Evolutionary conservation across 2,888 invertebrate genomes (phyloP).

Genomic region (Melanotus villosus): DNA sequence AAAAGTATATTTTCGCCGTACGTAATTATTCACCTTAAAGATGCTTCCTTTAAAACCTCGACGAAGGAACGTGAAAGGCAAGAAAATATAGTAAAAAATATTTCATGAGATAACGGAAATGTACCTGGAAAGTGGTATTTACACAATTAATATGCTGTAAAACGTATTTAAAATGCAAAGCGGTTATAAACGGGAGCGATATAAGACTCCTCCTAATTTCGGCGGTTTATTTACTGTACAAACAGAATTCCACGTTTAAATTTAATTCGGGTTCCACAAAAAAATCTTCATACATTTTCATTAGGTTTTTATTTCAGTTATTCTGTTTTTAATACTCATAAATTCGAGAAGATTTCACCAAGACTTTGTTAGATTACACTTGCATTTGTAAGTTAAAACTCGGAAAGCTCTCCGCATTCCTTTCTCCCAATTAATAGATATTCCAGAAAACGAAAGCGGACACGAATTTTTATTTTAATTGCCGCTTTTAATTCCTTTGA

Average conservation of each 20-base stretch:
- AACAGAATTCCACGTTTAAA: not conserved
- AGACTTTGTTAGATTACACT: constrained; percentile 16
- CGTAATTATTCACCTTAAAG: not conserved
- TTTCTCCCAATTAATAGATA: constrained; percentile 5
- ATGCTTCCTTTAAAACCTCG: too few relatives aligned
- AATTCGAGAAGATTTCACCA: not conserved
- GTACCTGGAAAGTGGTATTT: not conserved
- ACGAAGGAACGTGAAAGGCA: not conserved
- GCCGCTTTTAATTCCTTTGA: constrained; percentile 13
- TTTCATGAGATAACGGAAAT: not conserved
- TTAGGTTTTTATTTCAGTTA: constrained; percentile 21
- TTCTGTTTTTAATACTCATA: constrained; percentile 1
- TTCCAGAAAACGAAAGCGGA: not conserved
- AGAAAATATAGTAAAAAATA: not conserved
- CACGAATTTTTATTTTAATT: constrained; percentile 15
- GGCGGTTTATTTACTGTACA: constrained; percentile 23
- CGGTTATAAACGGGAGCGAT: constrained; percentile 14
- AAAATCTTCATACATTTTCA: constrained; percentile 18
- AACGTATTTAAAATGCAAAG: constrained; percentile 28
- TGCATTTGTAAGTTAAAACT: constrained; percentile 9
- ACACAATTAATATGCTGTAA: constrained; percentile 3
- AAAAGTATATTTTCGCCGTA: not conserved
- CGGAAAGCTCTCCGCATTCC: not conserved
- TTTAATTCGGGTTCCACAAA: not conserved
- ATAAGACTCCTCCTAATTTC: constrained; percentile 21